These are phyloP conservation scores for Gymnocheta viridis DNA, from an alignment of 2,888 invertebrate species.

Conservation along the genomic window DNA sequence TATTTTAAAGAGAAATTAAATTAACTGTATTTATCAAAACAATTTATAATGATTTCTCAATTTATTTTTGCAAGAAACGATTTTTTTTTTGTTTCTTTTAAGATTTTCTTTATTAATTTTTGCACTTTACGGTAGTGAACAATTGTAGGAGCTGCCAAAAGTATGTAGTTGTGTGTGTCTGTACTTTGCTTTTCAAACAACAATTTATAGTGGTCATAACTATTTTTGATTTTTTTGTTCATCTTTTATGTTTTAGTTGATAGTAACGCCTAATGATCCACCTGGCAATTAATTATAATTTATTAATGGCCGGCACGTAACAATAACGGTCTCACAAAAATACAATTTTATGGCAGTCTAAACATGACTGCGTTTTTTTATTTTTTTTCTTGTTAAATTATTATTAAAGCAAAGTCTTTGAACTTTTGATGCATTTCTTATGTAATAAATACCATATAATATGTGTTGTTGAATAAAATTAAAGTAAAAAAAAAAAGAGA, in stretches of 20 bases:
- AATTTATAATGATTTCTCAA: conserved; percentile 55
- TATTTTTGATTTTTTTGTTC: background rate
- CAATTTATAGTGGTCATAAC: conserved; percentile 55
- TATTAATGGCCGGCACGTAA: conserved; percentile 67
- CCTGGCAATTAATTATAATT: conserved; percentile 69
- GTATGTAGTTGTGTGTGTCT: background rate
- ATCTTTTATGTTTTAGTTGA: conserved; percentile 50
- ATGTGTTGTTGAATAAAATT: background rate
- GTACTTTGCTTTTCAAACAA: background rate
- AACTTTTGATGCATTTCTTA: conserved; percentile 33
- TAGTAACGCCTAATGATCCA: conserved; percentile 69
- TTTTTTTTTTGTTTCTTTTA: background rate
- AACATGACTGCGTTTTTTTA: background rate
- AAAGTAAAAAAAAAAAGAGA: background rate
- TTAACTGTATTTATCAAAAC: conserved; percentile 43
- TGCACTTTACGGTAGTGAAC: background rate
- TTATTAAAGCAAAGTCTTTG: conserved; percentile 39
- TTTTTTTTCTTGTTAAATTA: background rate
- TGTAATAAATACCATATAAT: conserved; percentile 1
- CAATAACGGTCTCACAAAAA: conserved; percentile 56
- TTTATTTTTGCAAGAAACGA: conserved; percentile 22
- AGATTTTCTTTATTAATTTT: conserved; percentile 3
- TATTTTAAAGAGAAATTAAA: conserved; percentile 31
- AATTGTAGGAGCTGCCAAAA: conserved; percentile 56
- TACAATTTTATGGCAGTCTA: conserved; percentile 19